phyloP scores from a whole-genome alignment of 2,797 vertebrate genomes.

The Gouania willdenowi region DNA sequence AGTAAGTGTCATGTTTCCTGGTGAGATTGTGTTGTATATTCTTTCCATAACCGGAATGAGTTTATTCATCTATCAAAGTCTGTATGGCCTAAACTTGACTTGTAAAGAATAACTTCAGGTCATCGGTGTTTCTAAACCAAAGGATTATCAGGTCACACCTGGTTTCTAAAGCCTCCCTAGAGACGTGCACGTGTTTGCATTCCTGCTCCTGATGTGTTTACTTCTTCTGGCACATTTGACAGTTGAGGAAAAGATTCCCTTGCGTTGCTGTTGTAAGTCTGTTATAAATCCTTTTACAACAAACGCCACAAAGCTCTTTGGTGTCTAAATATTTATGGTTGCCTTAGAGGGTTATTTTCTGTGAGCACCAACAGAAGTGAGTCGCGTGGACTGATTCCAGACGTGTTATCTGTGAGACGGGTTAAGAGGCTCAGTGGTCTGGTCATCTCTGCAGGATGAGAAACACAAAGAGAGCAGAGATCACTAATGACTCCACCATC shows the following conservation, averaged over 20 bases:
- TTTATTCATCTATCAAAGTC: too few species aligned
- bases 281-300: slow-evolving; percentile 81
- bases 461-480: slow-evolving; percentile 57
- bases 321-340: slow-evolving; percentile 83
- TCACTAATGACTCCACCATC: slow-evolving; percentile 42
- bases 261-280: slow-evolving; percentile 55
- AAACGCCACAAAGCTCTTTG: slow-evolving; percentile 80
- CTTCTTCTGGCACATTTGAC: slow-evolving; percentile 48
- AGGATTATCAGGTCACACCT: slow-evolving; percentile 62
- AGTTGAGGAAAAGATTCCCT: slow-evolving; percentile 55
- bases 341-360: slow-evolving; percentile 75
- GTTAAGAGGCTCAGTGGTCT: slow-evolving; percentile 66
- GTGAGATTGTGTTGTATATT: too few species aligned
- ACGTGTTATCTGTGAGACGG: slow-evolving; percentile 67
- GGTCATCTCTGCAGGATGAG: slow-evolving; percentile 34
- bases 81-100: slow-evolving; percentile 57
- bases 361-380: slow-evolving; percentile 66
- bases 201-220: slow-evolving; percentile 65
- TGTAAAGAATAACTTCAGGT: slow-evolving; percentile 54
- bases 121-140: slow-evolving; percentile 25
- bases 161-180: slow-evolving; percentile 66
- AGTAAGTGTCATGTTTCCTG: too few species aligned
- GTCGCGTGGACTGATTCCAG: slow-evolving; percentile 72
- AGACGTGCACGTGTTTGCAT: slow-evolving; percentile 62
- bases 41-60: too few species aligned